Percentiles rank a stretch among this genome's conserved stretches.
Evolutionary conservation across 2,797 vertebrate species (phyloP).

Genomic region (Enteromius viviparus): DNA sequence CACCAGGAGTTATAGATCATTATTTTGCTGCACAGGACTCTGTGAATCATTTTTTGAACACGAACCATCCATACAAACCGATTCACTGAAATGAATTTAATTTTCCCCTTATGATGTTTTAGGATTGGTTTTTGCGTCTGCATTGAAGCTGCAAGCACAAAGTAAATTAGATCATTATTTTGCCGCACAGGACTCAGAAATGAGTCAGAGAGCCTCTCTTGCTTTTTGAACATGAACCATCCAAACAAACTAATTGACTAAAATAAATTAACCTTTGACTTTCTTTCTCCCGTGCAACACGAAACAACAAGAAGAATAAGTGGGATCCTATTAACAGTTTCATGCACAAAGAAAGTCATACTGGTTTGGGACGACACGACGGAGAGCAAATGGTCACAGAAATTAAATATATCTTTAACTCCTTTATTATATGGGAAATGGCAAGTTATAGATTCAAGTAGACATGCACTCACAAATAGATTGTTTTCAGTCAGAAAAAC

Average conservation of each 20-base stretch:
- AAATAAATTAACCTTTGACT: background rate
- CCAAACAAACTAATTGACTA: background rate
- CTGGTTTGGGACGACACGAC: background rate
- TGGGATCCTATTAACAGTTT: background rate
- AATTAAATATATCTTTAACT: background rate
- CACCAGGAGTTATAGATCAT: too few species aligned
- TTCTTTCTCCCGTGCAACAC: background rate
- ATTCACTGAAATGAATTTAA: background rate
- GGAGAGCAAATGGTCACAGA: background rate
- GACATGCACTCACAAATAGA: background rate
- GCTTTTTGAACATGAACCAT: background rate
- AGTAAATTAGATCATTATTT: constrained; percentile 5
- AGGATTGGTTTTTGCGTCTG: background rate
- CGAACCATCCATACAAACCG: background rate
- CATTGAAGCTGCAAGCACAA: background rate
- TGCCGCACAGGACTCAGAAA: background rate
- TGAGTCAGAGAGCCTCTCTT: background rate
- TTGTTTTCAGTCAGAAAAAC: background rate
- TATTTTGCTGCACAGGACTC: background rate
- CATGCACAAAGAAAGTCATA: background rate
- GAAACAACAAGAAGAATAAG: background rate
- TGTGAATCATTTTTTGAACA: background rate
- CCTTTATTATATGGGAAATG: background rate
- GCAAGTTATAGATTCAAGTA: background rate
- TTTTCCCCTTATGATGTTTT: background rate